Evolutionary conservation across 2,888 invertebrate species (phyloP).

Genomic region (Noctua comes): DNA sequence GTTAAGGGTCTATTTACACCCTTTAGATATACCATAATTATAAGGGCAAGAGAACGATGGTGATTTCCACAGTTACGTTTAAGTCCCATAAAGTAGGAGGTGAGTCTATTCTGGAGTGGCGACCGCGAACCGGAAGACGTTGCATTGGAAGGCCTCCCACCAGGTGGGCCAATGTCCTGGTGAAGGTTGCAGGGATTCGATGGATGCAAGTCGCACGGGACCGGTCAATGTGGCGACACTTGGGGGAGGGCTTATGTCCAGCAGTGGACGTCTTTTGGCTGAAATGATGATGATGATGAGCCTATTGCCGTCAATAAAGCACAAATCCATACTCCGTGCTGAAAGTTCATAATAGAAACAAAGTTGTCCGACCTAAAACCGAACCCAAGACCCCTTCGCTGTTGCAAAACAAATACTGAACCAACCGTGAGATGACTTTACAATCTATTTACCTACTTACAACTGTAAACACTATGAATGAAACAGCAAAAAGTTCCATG

Average conservation of each 20-base stretch:
- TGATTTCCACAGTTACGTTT: neutral
- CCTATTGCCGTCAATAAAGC: neutral
- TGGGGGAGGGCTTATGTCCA: too few species aligned
- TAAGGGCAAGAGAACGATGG: neutral
- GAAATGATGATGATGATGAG: too few species aligned
- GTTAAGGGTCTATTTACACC: too few species aligned
- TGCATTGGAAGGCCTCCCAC: too few species aligned
- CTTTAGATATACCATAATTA: neutral
- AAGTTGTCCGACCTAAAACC: neutral
- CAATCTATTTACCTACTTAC: neutral
- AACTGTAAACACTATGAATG: conserved; percentile 23
- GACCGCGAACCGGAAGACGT: too few species aligned
- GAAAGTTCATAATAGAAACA: neutral
- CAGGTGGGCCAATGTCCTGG: too few species aligned
- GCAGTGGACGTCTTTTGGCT: too few species aligned
- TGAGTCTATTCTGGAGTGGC: too few species aligned
- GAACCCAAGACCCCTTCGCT: neutral
- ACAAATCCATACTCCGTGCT: neutral
- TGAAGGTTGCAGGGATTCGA: too few species aligned
- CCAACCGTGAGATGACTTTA: neutral
- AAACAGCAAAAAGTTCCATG: conserved; percentile 24
- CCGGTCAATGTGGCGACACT: too few species aligned
- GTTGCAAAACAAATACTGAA: neutral
- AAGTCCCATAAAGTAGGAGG: neutral
- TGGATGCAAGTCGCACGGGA: too few species aligned